Conservation (phyloP, 1,140 invertebrate genomes). For the Gyrodactylus salaris region DNA sequence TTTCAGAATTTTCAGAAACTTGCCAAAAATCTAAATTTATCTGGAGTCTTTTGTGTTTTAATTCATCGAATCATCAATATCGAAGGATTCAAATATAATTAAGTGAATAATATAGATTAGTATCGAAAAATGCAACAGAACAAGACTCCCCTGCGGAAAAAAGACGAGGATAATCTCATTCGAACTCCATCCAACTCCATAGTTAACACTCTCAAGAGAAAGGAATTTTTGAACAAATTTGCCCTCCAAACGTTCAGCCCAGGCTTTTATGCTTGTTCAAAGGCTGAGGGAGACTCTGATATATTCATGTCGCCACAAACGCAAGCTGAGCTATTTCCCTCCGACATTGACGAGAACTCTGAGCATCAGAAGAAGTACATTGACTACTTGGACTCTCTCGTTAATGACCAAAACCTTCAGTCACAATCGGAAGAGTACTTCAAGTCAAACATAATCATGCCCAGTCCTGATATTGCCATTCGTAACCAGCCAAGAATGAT, state of each 20-base stretch:
- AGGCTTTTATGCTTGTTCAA: background rate
- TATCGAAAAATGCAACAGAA: background rate
- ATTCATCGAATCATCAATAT: background rate
- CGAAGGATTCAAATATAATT: background rate
- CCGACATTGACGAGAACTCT: background rate
- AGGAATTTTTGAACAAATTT: background rate
- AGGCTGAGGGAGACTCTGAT: background rate
- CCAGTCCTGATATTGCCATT: background rate
- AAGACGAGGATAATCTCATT: background rate
- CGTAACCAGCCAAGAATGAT: background rate
- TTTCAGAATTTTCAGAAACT: background rate
- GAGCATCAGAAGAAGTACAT: background rate
- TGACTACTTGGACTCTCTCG: background rate
- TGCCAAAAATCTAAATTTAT: background rate
- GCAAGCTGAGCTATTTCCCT: background rate
- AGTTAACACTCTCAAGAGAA: background rate
- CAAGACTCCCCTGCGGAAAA: background rate
- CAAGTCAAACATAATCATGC: background rate
- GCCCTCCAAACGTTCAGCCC: background rate
- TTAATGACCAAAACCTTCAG: background rate
- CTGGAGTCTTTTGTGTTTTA: background rate
- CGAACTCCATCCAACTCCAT: background rate
- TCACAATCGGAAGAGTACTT: background rate
- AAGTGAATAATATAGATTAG: background rate
- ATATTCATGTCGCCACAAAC: background rate